Conservation (phyloP, 1,140 invertebrate genomes). For the Saccostrea cuccullata region DNA sequence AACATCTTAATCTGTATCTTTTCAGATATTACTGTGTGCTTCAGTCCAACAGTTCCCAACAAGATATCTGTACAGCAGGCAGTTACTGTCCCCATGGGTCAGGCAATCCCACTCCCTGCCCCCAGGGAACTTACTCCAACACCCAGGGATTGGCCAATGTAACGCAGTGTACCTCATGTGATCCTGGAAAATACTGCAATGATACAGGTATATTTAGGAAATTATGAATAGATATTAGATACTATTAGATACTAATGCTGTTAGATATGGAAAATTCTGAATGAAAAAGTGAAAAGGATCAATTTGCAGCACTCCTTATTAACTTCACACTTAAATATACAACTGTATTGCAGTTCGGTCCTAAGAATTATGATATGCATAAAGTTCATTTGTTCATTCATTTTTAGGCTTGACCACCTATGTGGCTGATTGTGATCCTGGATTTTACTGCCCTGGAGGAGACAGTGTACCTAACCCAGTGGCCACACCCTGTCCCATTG, state of each 20-base stretch:
- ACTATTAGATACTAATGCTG: no score
- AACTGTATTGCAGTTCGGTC: no score
- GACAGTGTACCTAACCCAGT: slow-evolving; percentile 70
- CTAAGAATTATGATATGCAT: no score
- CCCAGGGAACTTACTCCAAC: slow-evolving; percentile 71
- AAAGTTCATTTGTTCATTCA: not conserved
- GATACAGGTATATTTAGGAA: slow-evolving; percentile 61
- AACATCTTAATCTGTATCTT: not conserved
- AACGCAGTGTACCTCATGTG: slow-evolving; percentile 70
- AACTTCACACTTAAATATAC: no score
- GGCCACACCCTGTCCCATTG: slow-evolving; percentile 71
- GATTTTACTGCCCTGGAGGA: slow-evolving; percentile 67
- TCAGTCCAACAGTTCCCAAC: slow-evolving; percentile 65
- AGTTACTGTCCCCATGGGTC: slow-evolving; percentile 72
- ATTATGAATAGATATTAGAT: no score
- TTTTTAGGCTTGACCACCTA: slow-evolving; percentile 71
- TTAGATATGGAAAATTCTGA: no score
- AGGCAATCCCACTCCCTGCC: slow-evolving; percentile 66
- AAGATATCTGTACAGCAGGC: slow-evolving; percentile 68
- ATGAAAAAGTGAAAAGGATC: no score
- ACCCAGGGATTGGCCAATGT: slow-evolving; percentile 61
- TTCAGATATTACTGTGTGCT: slow-evolving; percentile 72
- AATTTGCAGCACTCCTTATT: no score
- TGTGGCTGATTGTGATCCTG: slow-evolving; percentile 70
- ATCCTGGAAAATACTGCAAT: slow-evolving; percentile 73